phyloP scores from a whole-genome alignment of 2,797 vertebrate species.

The Apogon hyalosoma region DNA sequence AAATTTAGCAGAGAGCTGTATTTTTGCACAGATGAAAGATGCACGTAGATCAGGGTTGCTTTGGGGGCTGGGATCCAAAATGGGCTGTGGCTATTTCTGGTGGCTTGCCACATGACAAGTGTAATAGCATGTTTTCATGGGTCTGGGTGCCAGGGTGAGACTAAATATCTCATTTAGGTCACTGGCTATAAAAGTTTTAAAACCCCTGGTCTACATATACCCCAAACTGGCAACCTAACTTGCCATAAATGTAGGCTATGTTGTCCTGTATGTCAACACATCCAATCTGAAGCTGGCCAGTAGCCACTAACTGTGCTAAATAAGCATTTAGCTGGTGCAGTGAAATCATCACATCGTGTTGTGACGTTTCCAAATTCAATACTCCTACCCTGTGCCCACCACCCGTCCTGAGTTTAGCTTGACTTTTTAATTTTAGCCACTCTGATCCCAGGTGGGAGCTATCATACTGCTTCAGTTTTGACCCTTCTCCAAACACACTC shows the following conservation, averaged over 20 bases:
- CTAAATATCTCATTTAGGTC: slow-evolving; percentile 80
- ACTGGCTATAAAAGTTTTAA: slow-evolving; percentile 75
- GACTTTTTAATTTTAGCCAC: slow-evolving; percentile 33
- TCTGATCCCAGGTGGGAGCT: slow-evolving; percentile 26
- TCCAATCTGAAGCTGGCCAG: slow-evolving; percentile 57
- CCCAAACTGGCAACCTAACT: slow-evolving; percentile 64
- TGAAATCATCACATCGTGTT: slow-evolving; percentile 49
- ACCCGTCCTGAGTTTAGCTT: neutral
- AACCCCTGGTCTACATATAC: slow-evolving; percentile 69
- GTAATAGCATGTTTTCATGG: slow-evolving; percentile 76
- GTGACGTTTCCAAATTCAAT: slow-evolving; percentile 31
- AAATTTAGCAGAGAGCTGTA: slow-evolving; percentile 30
- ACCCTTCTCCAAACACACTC: slow-evolving; percentile 22
- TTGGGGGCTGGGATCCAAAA: slow-evolving; percentile 63
- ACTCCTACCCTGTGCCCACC: neutral
- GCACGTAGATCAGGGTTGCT: slow-evolving; percentile 42
- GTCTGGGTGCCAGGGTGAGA: slow-evolving; percentile 70
- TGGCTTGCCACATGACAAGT: slow-evolving; percentile 74
- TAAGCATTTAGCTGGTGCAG: slow-evolving; percentile 42
- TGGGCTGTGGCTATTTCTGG: slow-evolving; percentile 66
- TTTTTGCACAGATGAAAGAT: slow-evolving; percentile 59
- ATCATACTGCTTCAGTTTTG: slow-evolving; percentile 6
- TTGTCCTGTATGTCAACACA: slow-evolving; percentile 70
- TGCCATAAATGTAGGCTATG: slow-evolving; percentile 74
- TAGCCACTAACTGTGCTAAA: slow-evolving; percentile 56